Base-by-base conservation (phyloP, 1,140 invertebrate species). In the Apis florea region DNA sequence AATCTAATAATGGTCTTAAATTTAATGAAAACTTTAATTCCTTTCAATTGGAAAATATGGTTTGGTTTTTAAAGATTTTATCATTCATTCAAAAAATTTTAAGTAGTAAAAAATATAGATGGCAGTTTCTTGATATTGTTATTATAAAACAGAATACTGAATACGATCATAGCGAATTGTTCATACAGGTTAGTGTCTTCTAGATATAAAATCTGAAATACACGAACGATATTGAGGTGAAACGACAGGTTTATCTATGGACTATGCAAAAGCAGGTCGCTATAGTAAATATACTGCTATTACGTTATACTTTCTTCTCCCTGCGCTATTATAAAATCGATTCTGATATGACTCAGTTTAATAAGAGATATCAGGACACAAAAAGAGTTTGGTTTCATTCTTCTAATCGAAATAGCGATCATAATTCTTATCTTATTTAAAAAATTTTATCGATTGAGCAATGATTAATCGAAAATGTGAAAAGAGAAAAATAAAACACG, bases 211-310 rank as follows among this genome's bases (percentile, higher is more conserved):
- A 76, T 76, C 12, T 54, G 31, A 2, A 53, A 49, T 10, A 21
- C 24, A 21, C 17, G 4, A 53, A 54, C 13, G n/a, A 64, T 64
- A 75, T 66, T 19, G 11, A 21, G 73, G 61, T 56, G 59, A 40
- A 76, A 63, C 24, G 21, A 66, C 26, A 40, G 31, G n/a, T 26
- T 56, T n/a, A 24, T 31, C n/a, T 47, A 40, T 70, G 26, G 10
- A 70, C 51, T 19, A 21, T 51, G 66, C 47, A 21, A 73, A 73
- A 63, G 40, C 71, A 73, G 58, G 71, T 73, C 71, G 58, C n/a
- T 47, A 13, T 49, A 56, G 15, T 63, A 19, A 13, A 15, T 19
- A 15, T 10, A 53, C 12, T 53, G 2, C 51, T 24, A 49, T 3
- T 40, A 31, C 19, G n/a, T 51, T 51, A 19, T 49, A 68, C 13